Conservation (phyloP, 2,888 invertebrate species). For the Drosophila vallismaia region DNA sequence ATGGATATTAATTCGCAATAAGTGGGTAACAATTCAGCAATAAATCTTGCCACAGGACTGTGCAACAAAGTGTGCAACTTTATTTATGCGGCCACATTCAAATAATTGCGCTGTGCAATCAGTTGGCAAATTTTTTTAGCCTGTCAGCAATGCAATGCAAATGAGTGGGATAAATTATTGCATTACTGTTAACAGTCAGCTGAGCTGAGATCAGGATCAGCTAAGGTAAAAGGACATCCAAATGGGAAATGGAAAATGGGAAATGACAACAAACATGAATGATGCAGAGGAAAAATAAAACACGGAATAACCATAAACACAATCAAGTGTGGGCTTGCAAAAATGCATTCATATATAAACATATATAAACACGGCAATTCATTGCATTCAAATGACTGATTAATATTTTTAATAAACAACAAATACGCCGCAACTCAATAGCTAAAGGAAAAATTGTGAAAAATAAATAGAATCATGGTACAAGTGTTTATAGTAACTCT, state of each 20-base stretch:
- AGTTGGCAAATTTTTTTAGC: constrained; percentile 50
- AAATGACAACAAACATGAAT: constrained; percentile 15
- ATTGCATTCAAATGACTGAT: constrained; percentile 82
- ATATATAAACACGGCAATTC: constrained; percentile 64
- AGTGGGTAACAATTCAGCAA: background rate
- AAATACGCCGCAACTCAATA: constrained; percentile 35
- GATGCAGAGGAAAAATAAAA: constrained; percentile 17
- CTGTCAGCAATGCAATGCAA: constrained; percentile 61
- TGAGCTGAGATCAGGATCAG: constrained; percentile 31
- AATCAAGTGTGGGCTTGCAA: constrained; percentile 1
- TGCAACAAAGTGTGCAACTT: constrained; percentile 49
- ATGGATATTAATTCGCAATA: constrained; percentile 1
- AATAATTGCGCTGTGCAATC: constrained; percentile 61
- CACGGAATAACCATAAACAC: constrained; percentile 26
- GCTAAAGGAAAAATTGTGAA: constrained; percentile 41
- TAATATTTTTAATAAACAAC: constrained; percentile 78
- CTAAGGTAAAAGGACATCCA: constrained; percentile 9
- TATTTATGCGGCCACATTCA: constrained; percentile 53
- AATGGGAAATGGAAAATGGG: constrained; percentile 10
- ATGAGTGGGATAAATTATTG: constrained; percentile 71
- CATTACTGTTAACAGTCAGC: constrained; percentile 62
- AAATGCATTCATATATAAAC: constrained; percentile 19
- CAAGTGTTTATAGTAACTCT: constrained; percentile 52
- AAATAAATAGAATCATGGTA: constrained; percentile 31
- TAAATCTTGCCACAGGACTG: constrained; percentile 52